Base-by-base conservation (phyloP, 1,140 invertebrate genomes). In the Coenobita brevimanus region DNA sequence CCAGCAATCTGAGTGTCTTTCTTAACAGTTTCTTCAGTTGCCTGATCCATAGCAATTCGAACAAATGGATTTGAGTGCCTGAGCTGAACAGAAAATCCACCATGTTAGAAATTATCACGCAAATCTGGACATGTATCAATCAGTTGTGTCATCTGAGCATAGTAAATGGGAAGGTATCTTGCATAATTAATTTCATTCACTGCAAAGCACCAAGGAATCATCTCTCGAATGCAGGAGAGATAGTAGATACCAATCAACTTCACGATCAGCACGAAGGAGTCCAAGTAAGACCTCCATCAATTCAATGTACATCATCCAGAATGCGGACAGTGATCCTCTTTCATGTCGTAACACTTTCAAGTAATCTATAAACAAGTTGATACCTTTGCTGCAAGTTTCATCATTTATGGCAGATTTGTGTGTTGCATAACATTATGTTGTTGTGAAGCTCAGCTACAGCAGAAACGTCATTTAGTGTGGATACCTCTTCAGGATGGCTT, bases 21-120 rank as follows among this genome's bases (percentile, higher is more conserved):
- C 57, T 90, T 91, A 0, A 80, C 78, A 10, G 82, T 90, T 89
- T 90, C 81, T 73, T 90, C 86, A 3, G 87, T 69, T 3, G 78
- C 62, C 80, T 91, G 81, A 43, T 90, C 89, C 0, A 89, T 57
- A 33, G 90, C 10, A 54, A 88, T 88, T 24, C 62, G 17, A 8
- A 62, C 76, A 79, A 88, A 88, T 2, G 57, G 41, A 36, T 87
- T 82, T 60, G 21, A 33, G 21, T 71, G 30, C 4, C 84, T 41
- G 6, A 82, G 30, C 30, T 91, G 89, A 4, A 83, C 89, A 24
- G 89, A 86, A 62, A 89, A 89, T 30, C 75, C 43, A 17, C 89
- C 89, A 57, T 46, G 13, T 54, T 69, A 13, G n/a, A 86, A n/a
- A 21, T 86, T 17, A 80, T 30, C 4, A 43, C 54, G 27, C 6